Percentiles rank a stretch among this genome's conserved stretches.
These are phyloP conservation scores for Pachymerium ferrugineum DNA, from an alignment of 2,888 invertebrate genomes.

Conservation along the genomic window DNA sequence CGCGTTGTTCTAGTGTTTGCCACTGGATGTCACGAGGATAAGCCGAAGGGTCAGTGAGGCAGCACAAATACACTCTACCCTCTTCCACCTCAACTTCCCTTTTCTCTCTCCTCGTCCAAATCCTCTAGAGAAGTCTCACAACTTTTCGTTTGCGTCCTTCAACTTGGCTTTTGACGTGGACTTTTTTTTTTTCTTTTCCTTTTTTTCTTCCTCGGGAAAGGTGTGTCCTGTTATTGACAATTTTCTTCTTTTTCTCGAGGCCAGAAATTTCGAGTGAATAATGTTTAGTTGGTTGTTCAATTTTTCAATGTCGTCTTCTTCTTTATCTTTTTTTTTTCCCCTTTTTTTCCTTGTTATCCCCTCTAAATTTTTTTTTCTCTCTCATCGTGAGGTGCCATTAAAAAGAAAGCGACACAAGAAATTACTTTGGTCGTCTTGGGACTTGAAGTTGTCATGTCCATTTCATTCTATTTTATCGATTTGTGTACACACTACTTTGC, in stretches of 20 bases:
- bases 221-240: neutral
- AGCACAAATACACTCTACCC: neutral
- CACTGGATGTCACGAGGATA: constrained; percentile 10
- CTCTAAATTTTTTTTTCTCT: neutral
- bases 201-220: neutral
- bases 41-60: constrained; percentile 12
- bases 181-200: neutral
- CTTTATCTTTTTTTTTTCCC: neutral
- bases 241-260: neutral
- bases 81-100: too few species aligned
- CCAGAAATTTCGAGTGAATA: neutral
- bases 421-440: constrained; percentile 3
- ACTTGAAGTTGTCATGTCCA: neutral
- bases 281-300: neutral
- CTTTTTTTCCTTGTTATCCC: neutral
- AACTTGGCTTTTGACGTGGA: neutral
- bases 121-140: constrained; percentile 11
- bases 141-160: neutral
- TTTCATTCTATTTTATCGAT: neutral
- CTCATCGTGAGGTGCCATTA: neutral
- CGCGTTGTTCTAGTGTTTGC: constrained; percentile 8
- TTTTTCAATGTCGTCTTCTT: neutral
- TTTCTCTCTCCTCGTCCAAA: neutral
- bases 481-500: neutral
- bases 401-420: neutral